Conservation (phyloP, 2,888 invertebrate species). For the Drosophila rellima region DNA sequence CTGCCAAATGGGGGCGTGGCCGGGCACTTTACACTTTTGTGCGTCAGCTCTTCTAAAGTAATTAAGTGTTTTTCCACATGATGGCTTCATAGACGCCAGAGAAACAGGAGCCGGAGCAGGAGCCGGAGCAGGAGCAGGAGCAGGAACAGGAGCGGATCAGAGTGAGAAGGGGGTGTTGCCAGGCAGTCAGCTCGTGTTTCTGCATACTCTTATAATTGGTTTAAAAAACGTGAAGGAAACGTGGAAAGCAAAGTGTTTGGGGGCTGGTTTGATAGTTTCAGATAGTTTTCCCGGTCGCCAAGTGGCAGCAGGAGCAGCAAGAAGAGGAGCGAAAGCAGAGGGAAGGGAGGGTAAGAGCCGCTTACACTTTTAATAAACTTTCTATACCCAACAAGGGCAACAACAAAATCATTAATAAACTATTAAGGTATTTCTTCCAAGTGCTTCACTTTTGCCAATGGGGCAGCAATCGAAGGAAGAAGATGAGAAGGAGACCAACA, state of each 20-base stretch:
- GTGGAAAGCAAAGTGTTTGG: conserved; percentile 66
- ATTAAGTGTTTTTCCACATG: conserved; percentile 79
- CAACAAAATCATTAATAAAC: conserved; percentile 76
- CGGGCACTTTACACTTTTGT: conserved; percentile 77
- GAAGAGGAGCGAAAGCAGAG: too few relatives aligned
- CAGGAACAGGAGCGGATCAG: conserved; percentile 3
- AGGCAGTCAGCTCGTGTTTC: conserved; percentile 38
- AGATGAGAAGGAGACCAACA: neutral
- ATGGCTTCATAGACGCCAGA: conserved; percentile 75
- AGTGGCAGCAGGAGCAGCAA: neutral
- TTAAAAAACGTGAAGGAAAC: conserved; percentile 72
- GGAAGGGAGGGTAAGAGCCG: conserved; percentile 9
- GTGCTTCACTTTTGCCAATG: conserved; percentile 26
- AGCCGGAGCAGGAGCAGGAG: neutral
- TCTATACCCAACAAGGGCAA: conserved; percentile 35
- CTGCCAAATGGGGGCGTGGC: conserved; percentile 57
- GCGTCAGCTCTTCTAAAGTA: conserved; percentile 78
- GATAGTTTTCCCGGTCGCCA: conserved; percentile 57
- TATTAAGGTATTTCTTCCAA: conserved; percentile 69
- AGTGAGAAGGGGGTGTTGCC: conserved; percentile 42
- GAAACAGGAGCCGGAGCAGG: conserved; percentile 12
- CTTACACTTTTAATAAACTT: conserved; percentile 71
- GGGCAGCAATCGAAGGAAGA: neutral
- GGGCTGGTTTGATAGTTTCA: conserved; percentile 62
- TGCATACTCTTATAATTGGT: conserved; percentile 77